Conservation (phyloP, 2,113 vertebrate genomes). For the Galbula dea region DNA sequence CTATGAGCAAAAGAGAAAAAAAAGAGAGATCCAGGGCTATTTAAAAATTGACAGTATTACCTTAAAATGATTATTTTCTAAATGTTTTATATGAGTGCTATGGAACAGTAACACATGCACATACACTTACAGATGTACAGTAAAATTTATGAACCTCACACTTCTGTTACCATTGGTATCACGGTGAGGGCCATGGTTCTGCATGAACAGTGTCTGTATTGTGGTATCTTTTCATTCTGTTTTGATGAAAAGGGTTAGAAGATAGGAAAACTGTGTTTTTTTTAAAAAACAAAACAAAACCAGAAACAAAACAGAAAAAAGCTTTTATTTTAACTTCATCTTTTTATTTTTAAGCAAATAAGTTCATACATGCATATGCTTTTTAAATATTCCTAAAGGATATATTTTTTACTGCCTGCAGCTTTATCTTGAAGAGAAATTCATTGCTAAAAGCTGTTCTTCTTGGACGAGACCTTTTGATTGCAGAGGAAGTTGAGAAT, state of each 20-base stretch:
- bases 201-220: not conserved
- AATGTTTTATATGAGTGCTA: not conserved
- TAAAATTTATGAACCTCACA: conserved; percentile 21
- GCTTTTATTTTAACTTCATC: not conserved
- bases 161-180: not conserved
- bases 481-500: not conserved
- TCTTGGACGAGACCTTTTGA: not conserved
- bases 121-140: not conserved
- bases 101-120: not conserved
- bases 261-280: not conserved
- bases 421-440: not conserved
- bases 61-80: not conserved
- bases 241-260: not conserved
- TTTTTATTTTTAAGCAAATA: not conserved
- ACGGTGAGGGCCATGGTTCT: not conserved
- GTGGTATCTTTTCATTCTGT: not conserved
- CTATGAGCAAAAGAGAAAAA: not conserved
- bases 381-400: not conserved
- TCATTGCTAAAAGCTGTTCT: not conserved
- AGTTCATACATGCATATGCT: not conserved
- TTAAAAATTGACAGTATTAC: conserved; percentile 3
- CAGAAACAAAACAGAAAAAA: not conserved
- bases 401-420: not conserved
- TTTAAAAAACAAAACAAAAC: not conserved
- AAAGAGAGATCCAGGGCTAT: not conserved